phyloP scores from a whole-genome alignment of 2,113 vertebrate genomes.

The Tachysurus fulvidraco region DNA sequence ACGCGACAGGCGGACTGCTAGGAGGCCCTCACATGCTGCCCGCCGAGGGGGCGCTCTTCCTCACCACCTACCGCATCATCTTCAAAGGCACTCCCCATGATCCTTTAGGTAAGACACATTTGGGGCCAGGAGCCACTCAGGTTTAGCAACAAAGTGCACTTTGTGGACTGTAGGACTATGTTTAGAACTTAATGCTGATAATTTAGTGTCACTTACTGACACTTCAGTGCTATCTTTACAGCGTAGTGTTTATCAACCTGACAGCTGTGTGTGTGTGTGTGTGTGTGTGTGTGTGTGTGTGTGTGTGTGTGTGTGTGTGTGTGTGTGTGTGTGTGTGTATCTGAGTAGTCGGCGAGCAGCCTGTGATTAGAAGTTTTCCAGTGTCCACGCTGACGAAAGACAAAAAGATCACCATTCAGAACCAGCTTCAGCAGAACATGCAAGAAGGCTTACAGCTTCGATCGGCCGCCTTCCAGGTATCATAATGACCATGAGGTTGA shows the following conservation, averaged over 20 bases:
- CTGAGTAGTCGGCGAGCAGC: slow-evolving; percentile 89
- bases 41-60: slow-evolving; percentile 96
- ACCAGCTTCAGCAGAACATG: slow-evolving; percentile 93
- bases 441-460: slow-evolving; percentile 94
- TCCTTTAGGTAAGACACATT: slow-evolving; percentile 87
- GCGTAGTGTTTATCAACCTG: not conserved
- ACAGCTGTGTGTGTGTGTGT: not conserved
- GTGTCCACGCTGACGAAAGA: slow-evolving; percentile 92
- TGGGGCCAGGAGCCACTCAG: too few relatives aligned
- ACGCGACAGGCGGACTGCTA: slow-evolving; percentile 88
- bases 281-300: slow-evolving; percentile 50
- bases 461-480: slow-evolving; percentile 93
- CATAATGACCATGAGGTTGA: not conserved
- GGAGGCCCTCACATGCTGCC: slow-evolving; percentile 96
- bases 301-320: too few relatives aligned
- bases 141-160: not conserved
- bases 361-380: slow-evolving; percentile 90
- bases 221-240: not conserved
- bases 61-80: slow-evolving; percentile 94
- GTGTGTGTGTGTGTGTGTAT: slow-evolving; percentile 69
- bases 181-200: not conserved
- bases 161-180: not conserved
- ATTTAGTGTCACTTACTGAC: not conserved
- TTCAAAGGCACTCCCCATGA: slow-evolving; percentile 96
- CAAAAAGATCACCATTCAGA: slow-evolving; percentile 95